Conservation (phyloP, 2,888 invertebrate species). For the Caenorhabditis sulstoni region DNA sequence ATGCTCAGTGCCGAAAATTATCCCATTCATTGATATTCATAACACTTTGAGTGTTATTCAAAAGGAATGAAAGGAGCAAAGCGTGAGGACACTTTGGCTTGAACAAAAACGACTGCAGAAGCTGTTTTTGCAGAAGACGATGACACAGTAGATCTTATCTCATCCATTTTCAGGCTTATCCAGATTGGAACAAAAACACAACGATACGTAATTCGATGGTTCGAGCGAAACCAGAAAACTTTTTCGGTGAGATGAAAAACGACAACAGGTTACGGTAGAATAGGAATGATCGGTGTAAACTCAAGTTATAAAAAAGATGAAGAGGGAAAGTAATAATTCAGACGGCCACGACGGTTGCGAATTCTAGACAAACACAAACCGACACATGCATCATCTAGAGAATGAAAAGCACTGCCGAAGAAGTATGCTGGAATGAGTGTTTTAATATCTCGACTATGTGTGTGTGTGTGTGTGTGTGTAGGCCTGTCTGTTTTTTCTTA, state of each 20-base stretch:
- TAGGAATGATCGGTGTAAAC: slow-evolving; percentile 12
- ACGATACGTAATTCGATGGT: too few relatives aligned
- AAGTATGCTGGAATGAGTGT: slow-evolving; percentile 50
- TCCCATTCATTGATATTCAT: slow-evolving; percentile 43
- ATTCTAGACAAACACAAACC: slow-evolving; percentile 47
- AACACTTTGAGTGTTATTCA: slow-evolving; percentile 30
- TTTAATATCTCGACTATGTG: slow-evolving; percentile 54
- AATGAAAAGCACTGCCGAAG: slow-evolving; percentile 26
- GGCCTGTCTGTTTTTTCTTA: slow-evolving; percentile 49
- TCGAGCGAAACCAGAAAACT: background rate
- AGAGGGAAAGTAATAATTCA: slow-evolving; percentile 37
- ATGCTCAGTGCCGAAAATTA: slow-evolving; percentile 13
- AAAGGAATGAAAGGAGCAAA: slow-evolving; percentile 2
- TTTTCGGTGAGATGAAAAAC: too few relatives aligned
- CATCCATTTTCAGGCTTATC: too few relatives aligned
- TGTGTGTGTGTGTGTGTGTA: slow-evolving; percentile 10
- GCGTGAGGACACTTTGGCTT: slow-evolving; percentile 12
- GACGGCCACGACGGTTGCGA: slow-evolving; percentile 29
- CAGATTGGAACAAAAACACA: too few relatives aligned
- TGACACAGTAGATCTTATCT: background rate
- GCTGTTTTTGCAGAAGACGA: background rate
- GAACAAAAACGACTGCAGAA: background rate
- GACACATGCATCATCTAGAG: slow-evolving; percentile 38
- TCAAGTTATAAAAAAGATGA: slow-evolving; percentile 3
- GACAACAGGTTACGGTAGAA: slow-evolving; percentile 10